Conservation (phyloP, 2,888 invertebrate species). For the Lysandra coridon region DNA sequence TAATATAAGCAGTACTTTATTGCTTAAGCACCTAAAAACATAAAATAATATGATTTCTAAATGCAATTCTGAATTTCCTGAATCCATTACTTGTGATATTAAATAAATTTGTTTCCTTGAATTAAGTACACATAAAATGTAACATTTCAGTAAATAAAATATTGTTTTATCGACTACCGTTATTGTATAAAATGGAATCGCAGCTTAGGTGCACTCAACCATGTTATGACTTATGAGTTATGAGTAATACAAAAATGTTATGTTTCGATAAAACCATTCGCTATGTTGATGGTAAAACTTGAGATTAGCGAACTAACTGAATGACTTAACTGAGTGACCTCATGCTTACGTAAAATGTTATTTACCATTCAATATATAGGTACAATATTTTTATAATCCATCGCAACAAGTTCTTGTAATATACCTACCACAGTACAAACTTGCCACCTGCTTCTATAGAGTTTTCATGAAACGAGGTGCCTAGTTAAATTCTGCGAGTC, state of each 20-base stretch:
- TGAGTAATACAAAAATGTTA: neutral
- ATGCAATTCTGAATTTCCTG: neutral
- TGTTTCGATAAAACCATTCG: conserved; percentile 6
- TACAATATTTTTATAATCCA: neutral
- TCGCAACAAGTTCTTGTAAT: neutral
- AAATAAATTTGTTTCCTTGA: neutral
- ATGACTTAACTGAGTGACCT: neutral
- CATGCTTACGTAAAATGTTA: neutral
- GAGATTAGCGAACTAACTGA: neutral
- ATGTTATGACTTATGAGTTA: neutral
- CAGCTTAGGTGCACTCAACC: neutral
- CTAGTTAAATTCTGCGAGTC: neutral
- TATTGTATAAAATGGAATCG: neutral
- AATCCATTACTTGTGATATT: neutral
- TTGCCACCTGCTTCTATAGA: neutral
- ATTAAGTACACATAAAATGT: neutral
- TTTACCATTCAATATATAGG: neutral
- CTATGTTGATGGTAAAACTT: neutral
- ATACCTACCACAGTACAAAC: neutral
- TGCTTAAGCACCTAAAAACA: neutral
- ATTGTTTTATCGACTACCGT: neutral
- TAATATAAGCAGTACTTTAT: neutral
- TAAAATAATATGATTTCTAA: neutral
- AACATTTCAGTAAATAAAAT: neutral
- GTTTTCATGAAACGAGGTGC: neutral